These are phyloP conservation scores for Hoplias malabaricus DNA, from an alignment of 2,113 vertebrate species.

Conservation along the genomic window DNA sequence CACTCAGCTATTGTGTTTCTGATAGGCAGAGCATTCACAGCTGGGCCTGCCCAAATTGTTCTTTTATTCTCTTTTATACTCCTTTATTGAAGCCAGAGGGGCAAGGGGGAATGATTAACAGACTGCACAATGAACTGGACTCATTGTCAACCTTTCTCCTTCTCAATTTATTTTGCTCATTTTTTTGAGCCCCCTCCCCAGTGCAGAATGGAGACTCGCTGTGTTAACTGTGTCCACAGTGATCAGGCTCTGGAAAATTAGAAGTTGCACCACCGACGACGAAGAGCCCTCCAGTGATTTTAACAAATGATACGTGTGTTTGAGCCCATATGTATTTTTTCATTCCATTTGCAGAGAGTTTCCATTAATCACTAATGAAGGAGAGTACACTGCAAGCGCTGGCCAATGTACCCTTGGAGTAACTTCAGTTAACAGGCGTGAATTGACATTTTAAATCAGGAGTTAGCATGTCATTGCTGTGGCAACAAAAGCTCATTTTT, in stretches of 20 bases:
- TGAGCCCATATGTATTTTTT: constrained; percentile 31
- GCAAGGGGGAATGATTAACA: constrained; percentile 75
- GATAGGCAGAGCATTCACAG: constrained; percentile 79
- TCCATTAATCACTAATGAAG: constrained; percentile 33
- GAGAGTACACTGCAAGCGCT: background rate
- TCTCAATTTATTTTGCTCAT: constrained; percentile 69
- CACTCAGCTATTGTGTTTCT: constrained; percentile 81
- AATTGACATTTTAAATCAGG: background rate
- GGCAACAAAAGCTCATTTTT: too few species aligned
- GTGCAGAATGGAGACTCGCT: constrained; percentile 54
- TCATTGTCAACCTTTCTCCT: constrained; percentile 64
- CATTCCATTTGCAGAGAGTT: constrained; percentile 22
- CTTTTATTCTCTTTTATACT: constrained; percentile 81
- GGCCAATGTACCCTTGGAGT: background rate
- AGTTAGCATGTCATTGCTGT: too few species aligned
- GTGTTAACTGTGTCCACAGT: constrained; percentile 65
- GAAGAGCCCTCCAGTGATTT: constrained; percentile 37
- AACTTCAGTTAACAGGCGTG: background rate
- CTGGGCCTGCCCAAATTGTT: constrained; percentile 81
- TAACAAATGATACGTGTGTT: constrained; percentile 31
- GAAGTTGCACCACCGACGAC: constrained; percentile 59
- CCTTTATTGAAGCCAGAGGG: constrained; percentile 80
- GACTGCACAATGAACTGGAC: constrained; percentile 65
- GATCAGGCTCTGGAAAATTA: constrained; percentile 59
- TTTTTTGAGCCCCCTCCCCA: constrained; percentile 61